These are phyloP conservation scores for Drosophila sordidapex DNA, from an alignment of 2,888 invertebrate genomes.

Conservation along the genomic window DNA sequence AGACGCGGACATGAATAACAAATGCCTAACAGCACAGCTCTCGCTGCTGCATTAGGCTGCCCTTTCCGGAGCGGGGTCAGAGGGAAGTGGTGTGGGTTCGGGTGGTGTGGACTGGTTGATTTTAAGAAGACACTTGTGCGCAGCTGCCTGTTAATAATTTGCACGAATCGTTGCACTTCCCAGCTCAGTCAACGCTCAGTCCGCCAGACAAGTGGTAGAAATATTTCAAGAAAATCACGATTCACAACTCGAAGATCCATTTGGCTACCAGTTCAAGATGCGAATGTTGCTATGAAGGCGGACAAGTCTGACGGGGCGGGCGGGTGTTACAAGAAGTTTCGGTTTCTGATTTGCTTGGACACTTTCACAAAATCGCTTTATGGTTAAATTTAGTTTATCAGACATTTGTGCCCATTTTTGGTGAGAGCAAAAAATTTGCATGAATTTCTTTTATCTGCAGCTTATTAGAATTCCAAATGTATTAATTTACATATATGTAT, in stretches of 20 bases:
- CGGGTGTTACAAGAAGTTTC: not conserved
- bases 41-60: slow-evolving; percentile 40
- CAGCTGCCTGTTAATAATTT: slow-evolving; percentile 49
- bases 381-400: slow-evolving; percentile 44
- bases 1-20: slow-evolving; percentile 53
- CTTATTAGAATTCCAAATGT: not conserved
- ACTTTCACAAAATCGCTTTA: slow-evolving; percentile 69
- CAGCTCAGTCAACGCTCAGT: slow-evolving; percentile 18
- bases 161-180: slow-evolving; percentile 32
- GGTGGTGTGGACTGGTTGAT: not conserved
- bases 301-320: not conserved
- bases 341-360: slow-evolving; percentile 40
- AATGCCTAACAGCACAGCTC: slow-evolving; percentile 30
- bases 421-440: slow-evolving; percentile 53
- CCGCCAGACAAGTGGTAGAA: slow-evolving; percentile 57
- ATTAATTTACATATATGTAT: not conserved
- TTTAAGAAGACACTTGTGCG: slow-evolving; percentile 24
- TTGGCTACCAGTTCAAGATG: slow-evolving; percentile 20
- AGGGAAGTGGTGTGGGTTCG: not conserved
- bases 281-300: slow-evolving; percentile 30
- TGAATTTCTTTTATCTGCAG: slow-evolving; percentile 45
- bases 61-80: not conserved
- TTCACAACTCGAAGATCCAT: slow-evolving; percentile 57
- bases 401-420: slow-evolving; percentile 61
- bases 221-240: slow-evolving; percentile 76